phyloP scores from a whole-genome alignment of 2,797 vertebrate genomes.

The Gobio occitaniae region DNA sequence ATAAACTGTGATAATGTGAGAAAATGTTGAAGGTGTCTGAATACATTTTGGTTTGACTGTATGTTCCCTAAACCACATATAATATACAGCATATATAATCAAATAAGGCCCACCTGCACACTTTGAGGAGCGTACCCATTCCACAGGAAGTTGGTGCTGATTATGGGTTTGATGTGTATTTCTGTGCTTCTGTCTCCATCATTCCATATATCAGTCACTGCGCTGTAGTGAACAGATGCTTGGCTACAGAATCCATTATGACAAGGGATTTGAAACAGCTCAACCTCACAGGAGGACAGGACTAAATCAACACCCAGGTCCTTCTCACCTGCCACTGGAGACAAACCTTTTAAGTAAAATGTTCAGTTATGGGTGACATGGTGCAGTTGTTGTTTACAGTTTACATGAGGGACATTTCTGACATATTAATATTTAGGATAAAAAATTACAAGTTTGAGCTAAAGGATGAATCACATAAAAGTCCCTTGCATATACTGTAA shows the following conservation, averaged over 20 bases:
- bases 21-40: no score
- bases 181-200: constrained; percentile 83
- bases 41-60: no score
- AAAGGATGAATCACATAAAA: not conserved
- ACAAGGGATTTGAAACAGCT: constrained; percentile 78
- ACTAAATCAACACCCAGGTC: constrained; percentile 80
- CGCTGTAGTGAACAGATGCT: constrained; percentile 78
- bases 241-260: constrained; percentile 76
- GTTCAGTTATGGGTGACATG: not conserved
- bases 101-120: constrained; percentile 75
- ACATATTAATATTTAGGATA: not conserved
- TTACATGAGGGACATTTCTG: not conserved
- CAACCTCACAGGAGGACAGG: constrained; percentile 86
- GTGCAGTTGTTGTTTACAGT: not conserved
- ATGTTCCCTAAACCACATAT: not conserved
- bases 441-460: not conserved
- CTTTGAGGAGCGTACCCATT: constrained; percentile 83
- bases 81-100: not conserved
- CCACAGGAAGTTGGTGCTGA: constrained; percentile 85
- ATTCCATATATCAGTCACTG: constrained; percentile 81
- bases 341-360: not conserved
- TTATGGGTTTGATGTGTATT: constrained; percentile 79
- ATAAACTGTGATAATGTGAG: no score
- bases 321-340: constrained; percentile 71
- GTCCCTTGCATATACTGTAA: not conserved